Evolutionary conservation across 2,113 vertebrate species (phyloP).

Genomic region (Lanius collurio): DNA sequence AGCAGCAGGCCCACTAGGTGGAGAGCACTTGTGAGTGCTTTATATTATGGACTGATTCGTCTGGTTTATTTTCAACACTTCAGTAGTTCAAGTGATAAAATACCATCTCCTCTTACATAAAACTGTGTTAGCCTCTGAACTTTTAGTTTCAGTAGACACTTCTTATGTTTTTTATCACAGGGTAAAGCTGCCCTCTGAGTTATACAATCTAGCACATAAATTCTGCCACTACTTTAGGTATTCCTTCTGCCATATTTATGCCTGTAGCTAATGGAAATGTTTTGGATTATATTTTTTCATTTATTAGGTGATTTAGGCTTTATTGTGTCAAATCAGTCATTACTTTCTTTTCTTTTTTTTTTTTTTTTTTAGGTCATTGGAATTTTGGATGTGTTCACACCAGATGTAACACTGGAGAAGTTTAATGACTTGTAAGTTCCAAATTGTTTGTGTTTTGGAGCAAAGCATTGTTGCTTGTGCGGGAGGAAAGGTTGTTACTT

Average conservation of each 20-base stretch:
- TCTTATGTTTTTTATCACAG: background rate
- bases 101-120: background rate
- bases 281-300: background rate
- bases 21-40: background rate
- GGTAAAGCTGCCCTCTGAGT: background rate
- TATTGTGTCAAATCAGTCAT: background rate
- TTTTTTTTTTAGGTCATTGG: constrained; percentile 86
- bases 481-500: background rate
- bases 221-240: background rate
- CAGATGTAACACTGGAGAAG: constrained; percentile 87
- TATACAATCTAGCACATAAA: background rate
- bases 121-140: background rate
- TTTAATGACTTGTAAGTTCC: constrained; percentile 95
- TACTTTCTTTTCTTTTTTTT: background rate
- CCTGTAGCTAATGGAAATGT: background rate
- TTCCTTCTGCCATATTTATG: background rate
- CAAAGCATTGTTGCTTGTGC: background rate
- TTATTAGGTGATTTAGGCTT: background rate
- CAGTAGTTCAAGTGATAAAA: background rate
- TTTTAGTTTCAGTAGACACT: background rate
- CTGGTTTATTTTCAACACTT: background rate
- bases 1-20: background rate
- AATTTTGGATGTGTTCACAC: constrained; percentile 92
- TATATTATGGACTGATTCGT: background rate
- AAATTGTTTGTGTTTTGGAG: background rate